These are phyloP conservation scores for Cerastis rubricosa DNA, from an alignment of 2,888 invertebrate genomes.

Conservation along the genomic window DNA sequence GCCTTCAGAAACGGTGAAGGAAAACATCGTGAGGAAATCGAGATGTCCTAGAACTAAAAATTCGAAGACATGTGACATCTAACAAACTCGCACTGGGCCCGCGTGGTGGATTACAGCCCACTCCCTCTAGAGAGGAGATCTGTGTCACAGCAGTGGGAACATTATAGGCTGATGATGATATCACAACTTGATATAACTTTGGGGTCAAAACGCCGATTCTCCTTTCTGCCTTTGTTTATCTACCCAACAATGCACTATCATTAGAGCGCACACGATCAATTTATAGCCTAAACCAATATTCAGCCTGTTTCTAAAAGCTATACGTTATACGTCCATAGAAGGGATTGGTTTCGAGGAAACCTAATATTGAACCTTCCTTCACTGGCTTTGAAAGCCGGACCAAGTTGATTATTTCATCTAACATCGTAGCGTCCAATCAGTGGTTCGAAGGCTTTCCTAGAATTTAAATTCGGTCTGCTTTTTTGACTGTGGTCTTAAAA, in stretches of 20 bases:
- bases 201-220: too few relatives aligned
- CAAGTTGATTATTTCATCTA: slow-evolving; percentile 28
- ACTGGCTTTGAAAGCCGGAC: slow-evolving; percentile 9
- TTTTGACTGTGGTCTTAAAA: not conserved
- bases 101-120: too few relatives aligned
- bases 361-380: slow-evolving; percentile 8
- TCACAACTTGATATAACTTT: too few relatives aligned
- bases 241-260: not conserved
- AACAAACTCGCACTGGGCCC: too few relatives aligned
- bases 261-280: not conserved
- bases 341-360: not conserved
- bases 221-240: slow-evolving; percentile 33
- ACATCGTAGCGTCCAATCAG: slow-evolving; percentile 10
- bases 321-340: not conserved
- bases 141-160: too few relatives aligned
- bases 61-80: too few relatives aligned
- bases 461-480: slow-evolving; percentile 29
- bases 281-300: slow-evolving; percentile 1
- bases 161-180: too few relatives aligned
- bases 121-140: too few relatives aligned
- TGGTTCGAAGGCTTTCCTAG: not conserved
- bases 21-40: too few relatives aligned
- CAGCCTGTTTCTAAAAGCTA: too few relatives aligned
- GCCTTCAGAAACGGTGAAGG: too few relatives aligned
- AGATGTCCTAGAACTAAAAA: too few relatives aligned